phyloP scores from a whole-genome alignment of 2,888 invertebrate genomes.

The Lycophotia porphyrea region DNA sequence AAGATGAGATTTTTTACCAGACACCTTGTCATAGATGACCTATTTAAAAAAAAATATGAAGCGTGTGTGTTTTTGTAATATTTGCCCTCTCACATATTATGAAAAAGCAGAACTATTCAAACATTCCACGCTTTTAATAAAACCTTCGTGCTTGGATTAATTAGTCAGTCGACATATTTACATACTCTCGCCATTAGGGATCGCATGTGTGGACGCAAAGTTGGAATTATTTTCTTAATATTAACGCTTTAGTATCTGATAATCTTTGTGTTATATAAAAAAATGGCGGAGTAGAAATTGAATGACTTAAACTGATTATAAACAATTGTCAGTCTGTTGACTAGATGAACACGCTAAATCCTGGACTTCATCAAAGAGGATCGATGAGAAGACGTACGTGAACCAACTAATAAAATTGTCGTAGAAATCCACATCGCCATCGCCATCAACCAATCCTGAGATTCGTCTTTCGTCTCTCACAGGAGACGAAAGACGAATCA shows the following conservation, averaged over 20 bases:
- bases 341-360: background rate
- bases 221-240: constrained; percentile 22
- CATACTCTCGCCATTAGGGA: constrained; percentile 38
- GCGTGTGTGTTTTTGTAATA: constrained; percentile 19
- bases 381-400: too few species aligned
- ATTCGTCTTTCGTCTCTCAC: background rate
- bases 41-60: constrained; percentile 22
- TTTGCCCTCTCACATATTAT: background rate
- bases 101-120: constrained; percentile 24
- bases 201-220: constrained; percentile 31
- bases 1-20: background rate
- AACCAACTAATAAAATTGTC: background rate
- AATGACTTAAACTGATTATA: background rate
- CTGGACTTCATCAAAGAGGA: background rate
- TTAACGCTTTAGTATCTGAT: background rate
- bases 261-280: too few species aligned
- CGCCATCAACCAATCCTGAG: too few species aligned
- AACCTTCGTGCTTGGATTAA: constrained; percentile 55
- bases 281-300: background rate
- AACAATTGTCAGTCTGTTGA: background rate
- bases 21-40: background rate
- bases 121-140: constrained; percentile 22
- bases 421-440: background rate
- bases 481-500: too few species aligned
- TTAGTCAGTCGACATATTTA: constrained; percentile 41